Percentiles rank a stretch among this genome's conserved stretches.
phyloP scores from a whole-genome alignment of 2,888 invertebrate species.

The Thera obeliscata region DNA sequence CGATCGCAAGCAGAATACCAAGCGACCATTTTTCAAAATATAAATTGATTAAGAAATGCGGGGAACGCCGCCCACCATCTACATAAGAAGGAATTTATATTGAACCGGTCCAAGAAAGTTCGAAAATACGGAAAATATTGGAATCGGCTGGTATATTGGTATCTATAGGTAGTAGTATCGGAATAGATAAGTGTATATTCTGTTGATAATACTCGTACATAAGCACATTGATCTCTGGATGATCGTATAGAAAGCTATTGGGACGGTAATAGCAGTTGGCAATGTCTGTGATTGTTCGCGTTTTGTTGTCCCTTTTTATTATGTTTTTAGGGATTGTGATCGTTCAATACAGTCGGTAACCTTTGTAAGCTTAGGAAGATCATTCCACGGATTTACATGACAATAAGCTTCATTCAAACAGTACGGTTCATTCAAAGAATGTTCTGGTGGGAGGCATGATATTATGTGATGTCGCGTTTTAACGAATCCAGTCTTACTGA shows the following conservation, averaged over 20 bases:
- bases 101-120: constrained; percentile 39
- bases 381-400: constrained; percentile 53
- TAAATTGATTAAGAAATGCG: constrained; percentile 41
- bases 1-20: constrained; percentile 30
- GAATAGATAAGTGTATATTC: constrained; percentile 40
- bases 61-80: constrained; percentile 33
- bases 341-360: constrained; percentile 48
- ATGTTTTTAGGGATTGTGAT: constrained; percentile 53
- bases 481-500: background rate
- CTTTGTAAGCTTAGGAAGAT: constrained; percentile 55
- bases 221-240: constrained; percentile 47
- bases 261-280: constrained; percentile 47
- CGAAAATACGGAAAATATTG: constrained; percentile 37
- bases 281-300: constrained; percentile 49
- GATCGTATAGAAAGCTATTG: constrained; percentile 40
- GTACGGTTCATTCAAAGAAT: constrained; percentile 12
- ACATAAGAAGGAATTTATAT: constrained; percentile 45
- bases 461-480: background rate
- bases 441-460: constrained; percentile 23
- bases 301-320: constrained; percentile 52
- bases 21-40: constrained; percentile 39
- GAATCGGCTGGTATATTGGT: constrained; percentile 5
- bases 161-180: constrained; percentile 19
- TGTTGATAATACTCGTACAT: constrained; percentile 5
- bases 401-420: constrained; percentile 46